Evolutionary conservation across 2,797 vertebrate genomes (phyloP).

Genomic region (Pseudochirops corinnae): DNA sequence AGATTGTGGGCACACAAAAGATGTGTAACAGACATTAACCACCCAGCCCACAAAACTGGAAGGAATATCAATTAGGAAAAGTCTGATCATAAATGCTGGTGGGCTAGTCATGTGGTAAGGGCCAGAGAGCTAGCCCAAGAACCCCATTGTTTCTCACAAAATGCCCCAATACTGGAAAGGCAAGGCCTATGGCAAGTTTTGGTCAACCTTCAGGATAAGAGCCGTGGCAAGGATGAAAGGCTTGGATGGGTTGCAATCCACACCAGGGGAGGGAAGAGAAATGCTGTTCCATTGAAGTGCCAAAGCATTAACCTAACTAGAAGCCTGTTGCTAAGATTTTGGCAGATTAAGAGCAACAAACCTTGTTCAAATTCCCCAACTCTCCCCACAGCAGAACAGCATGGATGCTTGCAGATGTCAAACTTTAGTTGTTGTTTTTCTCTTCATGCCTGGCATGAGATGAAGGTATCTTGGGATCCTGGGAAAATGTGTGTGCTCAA

Average conservation of each 20-base stretch:
- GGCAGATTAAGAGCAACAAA: conserved; percentile 1
- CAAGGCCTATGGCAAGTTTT: neutral
- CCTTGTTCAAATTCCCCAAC: neutral
- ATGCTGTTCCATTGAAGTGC: neutral
- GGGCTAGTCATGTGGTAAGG: no score
- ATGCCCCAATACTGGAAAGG: neutral
- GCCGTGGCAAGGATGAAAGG: neutral
- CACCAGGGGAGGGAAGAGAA: neutral
- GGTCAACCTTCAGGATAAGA: neutral
- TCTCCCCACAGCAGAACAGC: neutral
- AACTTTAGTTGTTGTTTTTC: neutral
- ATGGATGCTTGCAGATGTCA: neutral
- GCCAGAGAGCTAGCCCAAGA: neutral
- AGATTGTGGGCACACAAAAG: neutral
- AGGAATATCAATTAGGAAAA: neutral
- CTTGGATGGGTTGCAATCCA: neutral
- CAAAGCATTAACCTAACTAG: neutral
- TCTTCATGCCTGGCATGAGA: neutral
- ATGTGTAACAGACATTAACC: neutral
- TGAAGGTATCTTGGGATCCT: conserved; percentile 2
- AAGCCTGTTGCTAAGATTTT: neutral
- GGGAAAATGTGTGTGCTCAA: conserved; percentile 7
- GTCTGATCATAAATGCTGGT: neutral
- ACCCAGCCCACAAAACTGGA: neutral
- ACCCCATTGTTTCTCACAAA: neutral